These are phyloP conservation scores for Aelia acuminata DNA, from an alignment of 2,888 invertebrate species.

Conservation along the genomic window DNA sequence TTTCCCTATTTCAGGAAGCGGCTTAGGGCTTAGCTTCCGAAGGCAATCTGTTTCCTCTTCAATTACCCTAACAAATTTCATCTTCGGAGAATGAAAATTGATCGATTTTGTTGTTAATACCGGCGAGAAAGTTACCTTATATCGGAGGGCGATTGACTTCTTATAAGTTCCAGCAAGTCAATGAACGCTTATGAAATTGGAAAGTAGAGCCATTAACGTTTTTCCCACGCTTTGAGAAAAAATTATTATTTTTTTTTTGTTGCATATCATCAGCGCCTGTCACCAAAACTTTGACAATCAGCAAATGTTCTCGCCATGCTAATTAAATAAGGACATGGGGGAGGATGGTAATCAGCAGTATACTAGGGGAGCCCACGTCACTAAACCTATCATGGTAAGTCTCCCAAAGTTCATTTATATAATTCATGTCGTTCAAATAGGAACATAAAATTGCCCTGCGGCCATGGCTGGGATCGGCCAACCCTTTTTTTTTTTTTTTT, in stretches of 20 bases:
- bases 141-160: constrained; percentile 10
- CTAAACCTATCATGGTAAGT: no score
- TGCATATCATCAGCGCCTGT: no score
- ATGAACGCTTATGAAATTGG: background rate
- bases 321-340: no score
- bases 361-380: no score
- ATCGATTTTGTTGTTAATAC: constrained; percentile 29
- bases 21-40: background rate
- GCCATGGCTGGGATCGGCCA: no score
- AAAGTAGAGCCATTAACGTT: background rate
- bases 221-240: background rate
- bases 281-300: no score
- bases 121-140: constrained; percentile 19
- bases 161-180: background rate
- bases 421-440: no score
- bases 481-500: no score
- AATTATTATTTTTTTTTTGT: background rate
- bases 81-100: constrained; percentile 34
- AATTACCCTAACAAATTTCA: constrained; percentile 48
- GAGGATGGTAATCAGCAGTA: no score
- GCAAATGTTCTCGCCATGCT: no score
- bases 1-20: constrained; percentile 50
- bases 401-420: no score
- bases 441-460: no score
- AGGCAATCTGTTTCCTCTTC: constrained; percentile 39